These are phyloP conservation scores for Agrilus cyanescens DNA, from an alignment of 2,888 invertebrate genomes.

Conservation along the genomic window DNA sequence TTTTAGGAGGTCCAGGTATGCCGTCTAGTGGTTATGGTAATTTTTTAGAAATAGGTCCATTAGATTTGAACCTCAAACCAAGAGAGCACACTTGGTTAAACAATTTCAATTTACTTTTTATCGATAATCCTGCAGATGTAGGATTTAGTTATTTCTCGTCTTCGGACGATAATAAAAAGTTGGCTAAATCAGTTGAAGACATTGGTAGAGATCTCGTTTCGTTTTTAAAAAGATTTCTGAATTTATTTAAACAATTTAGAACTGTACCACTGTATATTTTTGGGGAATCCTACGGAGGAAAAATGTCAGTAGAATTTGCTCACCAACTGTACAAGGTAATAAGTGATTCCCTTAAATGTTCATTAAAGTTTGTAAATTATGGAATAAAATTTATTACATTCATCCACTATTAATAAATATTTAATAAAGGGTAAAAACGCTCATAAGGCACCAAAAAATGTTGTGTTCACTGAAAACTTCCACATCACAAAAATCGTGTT, in stretches of 20 bases:
- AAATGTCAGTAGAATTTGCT: constrained; percentile 82
- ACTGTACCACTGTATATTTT: constrained; percentile 70
- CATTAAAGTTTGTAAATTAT: background rate
- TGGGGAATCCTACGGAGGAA: constrained; percentile 86
- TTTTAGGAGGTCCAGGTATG: constrained; percentile 30
- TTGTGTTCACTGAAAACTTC: too few relatives aligned
- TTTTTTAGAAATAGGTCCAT: constrained; percentile 46
- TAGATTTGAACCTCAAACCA: constrained; percentile 38
- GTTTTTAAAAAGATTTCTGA: constrained; percentile 58
- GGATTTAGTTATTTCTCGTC: constrained; percentile 66
- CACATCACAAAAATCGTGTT: too few relatives aligned
- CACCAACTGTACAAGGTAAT: constrained; percentile 43
- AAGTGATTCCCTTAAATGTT: background rate
- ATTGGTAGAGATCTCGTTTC: constrained; percentile 67
- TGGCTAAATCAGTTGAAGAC: constrained; percentile 46
- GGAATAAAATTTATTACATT: background rate
- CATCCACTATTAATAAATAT: too few relatives aligned
- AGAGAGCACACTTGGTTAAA: constrained; percentile 45
- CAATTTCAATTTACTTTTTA: constrained; percentile 59
- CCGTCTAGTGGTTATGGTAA: constrained; percentile 42
- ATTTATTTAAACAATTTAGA: constrained; percentile 55
- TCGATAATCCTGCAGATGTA: constrained; percentile 84
- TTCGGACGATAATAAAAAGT: constrained; percentile 35
- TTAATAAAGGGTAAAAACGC: too few relatives aligned
- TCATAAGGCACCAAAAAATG: too few relatives aligned